These are phyloP conservation scores for Orchesella cincta DNA, from an alignment of 1,140 invertebrate genomes.

Conservation along the genomic window DNA sequence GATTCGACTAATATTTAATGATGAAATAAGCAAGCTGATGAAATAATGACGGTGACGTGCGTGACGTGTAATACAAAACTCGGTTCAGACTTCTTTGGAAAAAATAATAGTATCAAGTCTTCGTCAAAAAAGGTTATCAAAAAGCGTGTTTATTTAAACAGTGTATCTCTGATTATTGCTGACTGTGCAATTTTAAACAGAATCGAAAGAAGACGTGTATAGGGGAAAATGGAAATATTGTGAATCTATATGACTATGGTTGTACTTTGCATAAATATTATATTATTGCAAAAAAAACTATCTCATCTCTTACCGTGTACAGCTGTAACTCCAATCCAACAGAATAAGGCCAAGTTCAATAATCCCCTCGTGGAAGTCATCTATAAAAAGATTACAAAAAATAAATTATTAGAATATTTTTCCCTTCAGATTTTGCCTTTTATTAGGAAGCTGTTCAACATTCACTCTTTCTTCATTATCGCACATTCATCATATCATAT, in stretches of 20 bases:
- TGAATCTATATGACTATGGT: not conserved
- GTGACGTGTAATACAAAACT: not conserved
- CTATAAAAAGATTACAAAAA: conserved; percentile 26
- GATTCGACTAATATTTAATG: not conserved
- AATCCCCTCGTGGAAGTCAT: conserved; percentile 44
- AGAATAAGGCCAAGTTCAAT: conserved; percentile 48
- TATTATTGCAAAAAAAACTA: not conserved
- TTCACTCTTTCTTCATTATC: not conserved
- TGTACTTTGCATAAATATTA: not conserved
- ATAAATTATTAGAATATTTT: not conserved
- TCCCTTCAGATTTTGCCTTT: not conserved
- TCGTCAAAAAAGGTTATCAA: conserved; percentile 11
- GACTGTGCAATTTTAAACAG: conserved; percentile 18
- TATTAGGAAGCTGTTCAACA: not conserved
- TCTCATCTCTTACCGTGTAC: conserved; percentile 41
- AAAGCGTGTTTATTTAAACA: not conserved
- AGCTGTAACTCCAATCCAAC: conserved; percentile 42
- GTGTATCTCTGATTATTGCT: conserved; percentile 12
- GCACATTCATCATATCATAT: not conserved
- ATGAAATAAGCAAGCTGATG: not conserved
- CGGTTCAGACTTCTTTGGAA: not conserved
- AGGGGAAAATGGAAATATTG: not conserved
- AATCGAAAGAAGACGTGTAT: conserved; percentile 26
- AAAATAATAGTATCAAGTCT: not conserved
- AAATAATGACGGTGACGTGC: not conserved